These are phyloP conservation scores for Helobdella robusta DNA, from an alignment of 2,888 invertebrate species.

Conservation along the genomic window DNA sequence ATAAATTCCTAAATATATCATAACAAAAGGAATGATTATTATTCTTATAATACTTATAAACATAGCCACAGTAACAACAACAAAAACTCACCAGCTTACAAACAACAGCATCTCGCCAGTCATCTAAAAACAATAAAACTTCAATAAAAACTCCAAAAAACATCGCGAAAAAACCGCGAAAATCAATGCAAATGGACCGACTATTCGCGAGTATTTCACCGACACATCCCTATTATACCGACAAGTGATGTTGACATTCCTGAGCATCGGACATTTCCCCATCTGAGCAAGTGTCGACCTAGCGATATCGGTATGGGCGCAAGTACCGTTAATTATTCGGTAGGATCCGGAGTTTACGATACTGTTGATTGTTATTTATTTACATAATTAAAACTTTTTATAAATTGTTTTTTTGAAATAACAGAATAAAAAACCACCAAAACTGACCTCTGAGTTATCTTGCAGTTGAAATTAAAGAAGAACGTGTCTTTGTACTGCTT, in stretches of 20 bases:
- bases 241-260: constrained; percentile 40
- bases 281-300: constrained; percentile 41
- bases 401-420: background rate
- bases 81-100: too few species aligned
- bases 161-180: too few species aligned
- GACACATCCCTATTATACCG: too few species aligned
- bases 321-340: constrained; percentile 50
- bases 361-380: constrained; percentile 35
- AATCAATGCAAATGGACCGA: too few species aligned
- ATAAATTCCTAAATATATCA: too few species aligned
- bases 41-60: too few species aligned
- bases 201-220: too few species aligned
- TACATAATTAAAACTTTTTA: background rate
- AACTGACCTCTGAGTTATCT: constrained; percentile 46
- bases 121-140: too few species aligned
- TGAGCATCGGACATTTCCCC: constrained; percentile 45
- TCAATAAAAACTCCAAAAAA: too few species aligned
- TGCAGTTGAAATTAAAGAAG: constrained; percentile 51
- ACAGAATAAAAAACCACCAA: background rate
- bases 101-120: too few species aligned
- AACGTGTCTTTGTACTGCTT: constrained; percentile 42
- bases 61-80: too few species aligned
- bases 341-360: constrained; percentile 50
- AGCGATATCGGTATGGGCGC: constrained; percentile 46
- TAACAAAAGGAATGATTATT: too few species aligned